Conservation (phyloP, 1,140 invertebrate genomes). For the Trissolcus basalis region DNA sequence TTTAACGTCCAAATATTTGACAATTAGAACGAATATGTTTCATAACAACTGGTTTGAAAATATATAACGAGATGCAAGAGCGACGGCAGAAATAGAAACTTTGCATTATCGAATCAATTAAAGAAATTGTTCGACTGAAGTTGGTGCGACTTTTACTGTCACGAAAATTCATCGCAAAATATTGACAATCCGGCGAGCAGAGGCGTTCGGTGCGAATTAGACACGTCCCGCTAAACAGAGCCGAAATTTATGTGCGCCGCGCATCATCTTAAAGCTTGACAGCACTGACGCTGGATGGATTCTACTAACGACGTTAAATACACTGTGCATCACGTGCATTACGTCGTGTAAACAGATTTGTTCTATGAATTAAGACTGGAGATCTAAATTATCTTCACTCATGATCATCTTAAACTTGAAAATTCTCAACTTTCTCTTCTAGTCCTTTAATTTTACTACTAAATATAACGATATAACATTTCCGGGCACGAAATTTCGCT, state of each 20-base stretch:
- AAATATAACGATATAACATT: too few relatives aligned
- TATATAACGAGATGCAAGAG: too few relatives aligned
- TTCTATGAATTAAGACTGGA: slow-evolving; percentile 40
- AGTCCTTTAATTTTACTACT: too few relatives aligned
- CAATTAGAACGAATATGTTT: too few relatives aligned
- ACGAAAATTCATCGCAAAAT: slow-evolving; percentile 47
- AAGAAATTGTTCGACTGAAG: slow-evolving; percentile 41
- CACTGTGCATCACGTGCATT: slow-evolving; percentile 49
- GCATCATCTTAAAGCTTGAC: slow-evolving; percentile 44
- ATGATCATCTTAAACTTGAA: neutral
- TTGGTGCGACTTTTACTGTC: slow-evolving; percentile 16
- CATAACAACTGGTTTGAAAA: too few relatives aligned
- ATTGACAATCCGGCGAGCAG: slow-evolving; percentile 47
- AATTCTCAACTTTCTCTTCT: neutral
- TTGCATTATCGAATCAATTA: slow-evolving; percentile 41
- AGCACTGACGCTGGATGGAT: slow-evolving; percentile 37
- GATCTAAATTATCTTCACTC: neutral
- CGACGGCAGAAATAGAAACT: slow-evolving; percentile 40
- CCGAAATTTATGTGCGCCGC: slow-evolving; percentile 27
- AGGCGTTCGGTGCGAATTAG: slow-evolving; percentile 45
- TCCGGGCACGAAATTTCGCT: too few relatives aligned
- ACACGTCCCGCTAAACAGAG: slow-evolving; percentile 48
- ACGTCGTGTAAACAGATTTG: slow-evolving; percentile 47
- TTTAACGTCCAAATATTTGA: too few relatives aligned
- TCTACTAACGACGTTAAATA: slow-evolving; percentile 50